These are phyloP conservation scores for Sylvilagus bachmani DNA, from an alignment of 2,113 vertebrate species.

Conservation along the genomic window DNA sequence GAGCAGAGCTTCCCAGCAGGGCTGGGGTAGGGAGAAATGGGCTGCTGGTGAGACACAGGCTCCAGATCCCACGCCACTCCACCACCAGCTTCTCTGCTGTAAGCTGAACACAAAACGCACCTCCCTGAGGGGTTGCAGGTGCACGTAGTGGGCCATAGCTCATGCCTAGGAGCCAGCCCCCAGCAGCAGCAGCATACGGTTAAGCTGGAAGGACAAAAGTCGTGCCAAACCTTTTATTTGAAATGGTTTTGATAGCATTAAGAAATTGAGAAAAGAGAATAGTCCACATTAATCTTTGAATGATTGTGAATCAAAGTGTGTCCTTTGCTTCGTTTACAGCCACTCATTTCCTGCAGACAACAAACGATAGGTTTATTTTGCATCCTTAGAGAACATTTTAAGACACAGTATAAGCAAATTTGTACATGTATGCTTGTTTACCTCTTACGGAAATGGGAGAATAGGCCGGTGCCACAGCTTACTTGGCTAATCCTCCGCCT, in stretches of 20 bases:
- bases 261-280: not conserved
- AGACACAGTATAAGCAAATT: not conserved
- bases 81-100: not conserved
- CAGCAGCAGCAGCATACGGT: not conserved
- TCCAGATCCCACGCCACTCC: not conserved
- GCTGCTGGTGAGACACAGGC: not conserved
- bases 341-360: not conserved
- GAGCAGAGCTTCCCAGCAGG: not conserved
- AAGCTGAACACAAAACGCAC: not conserved
- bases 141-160: no score
- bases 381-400: not conserved
- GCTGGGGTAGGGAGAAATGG: not conserved
- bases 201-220: not conserved
- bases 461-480: no score
- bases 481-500: no score
- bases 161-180: not conserved
- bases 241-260: not conserved
- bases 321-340: not conserved
- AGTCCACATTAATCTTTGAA: no score
- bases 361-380: not conserved
- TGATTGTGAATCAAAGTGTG: no score
- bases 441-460: not conserved
- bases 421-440: not conserved
- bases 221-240: not conserved
- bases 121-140: no score